Percentiles rank a stretch among this genome's conserved stretches.
Conservation (phyloP, 2,888 invertebrate species). For the Drosophila longiperda region DNA sequence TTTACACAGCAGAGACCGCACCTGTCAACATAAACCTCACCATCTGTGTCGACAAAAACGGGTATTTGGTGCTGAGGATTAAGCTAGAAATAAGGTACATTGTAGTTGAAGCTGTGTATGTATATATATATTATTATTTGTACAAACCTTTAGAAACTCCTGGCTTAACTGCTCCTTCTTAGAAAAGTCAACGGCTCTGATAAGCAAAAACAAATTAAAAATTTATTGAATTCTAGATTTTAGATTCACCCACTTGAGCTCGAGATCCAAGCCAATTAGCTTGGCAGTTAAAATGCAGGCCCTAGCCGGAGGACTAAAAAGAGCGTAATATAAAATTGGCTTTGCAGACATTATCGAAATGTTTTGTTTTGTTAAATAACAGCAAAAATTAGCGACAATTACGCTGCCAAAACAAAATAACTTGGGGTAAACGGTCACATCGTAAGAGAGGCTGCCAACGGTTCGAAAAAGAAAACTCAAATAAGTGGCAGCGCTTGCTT, state of each 20-base stretch:
- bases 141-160: slow-evolving; percentile 84
- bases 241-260: slow-evolving; percentile 78
- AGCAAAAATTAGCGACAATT: not conserved
- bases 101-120: not conserved
- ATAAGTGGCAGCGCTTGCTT: slow-evolving; percentile 29
- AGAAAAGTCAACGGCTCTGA: slow-evolving; percentile 85
- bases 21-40: slow-evolving; percentile 86
- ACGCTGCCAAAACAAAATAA: not conserved
- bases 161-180: slow-evolving; percentile 83
- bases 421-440: slow-evolving; percentile 11
- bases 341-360: slow-evolving; percentile 54
- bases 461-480: not conserved
- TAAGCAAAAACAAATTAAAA: not conserved
- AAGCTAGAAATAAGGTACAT: slow-evolving; percentile 81
- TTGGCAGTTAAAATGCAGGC: slow-evolving; percentile 85
- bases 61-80: slow-evolving; percentile 87
- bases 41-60: slow-evolving; percentile 86
- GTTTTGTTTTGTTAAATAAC: slow-evolving; percentile 4
- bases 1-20: slow-evolving; percentile 38
- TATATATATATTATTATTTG: not conserved
- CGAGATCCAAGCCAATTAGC: slow-evolving; percentile 84
- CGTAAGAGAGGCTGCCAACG: slow-evolving; percentile 39
- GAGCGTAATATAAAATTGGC: slow-evolving; percentile 84
- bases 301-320: slow-evolving; percentile 85
- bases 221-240: not conserved